A percentile compares a stretch with the other conserved stretches of the same genome.
These are phyloP conservation scores for Scylla paramamosain DNA, from an alignment of 1,140 invertebrate species.

Conservation along the genomic window DNA sequence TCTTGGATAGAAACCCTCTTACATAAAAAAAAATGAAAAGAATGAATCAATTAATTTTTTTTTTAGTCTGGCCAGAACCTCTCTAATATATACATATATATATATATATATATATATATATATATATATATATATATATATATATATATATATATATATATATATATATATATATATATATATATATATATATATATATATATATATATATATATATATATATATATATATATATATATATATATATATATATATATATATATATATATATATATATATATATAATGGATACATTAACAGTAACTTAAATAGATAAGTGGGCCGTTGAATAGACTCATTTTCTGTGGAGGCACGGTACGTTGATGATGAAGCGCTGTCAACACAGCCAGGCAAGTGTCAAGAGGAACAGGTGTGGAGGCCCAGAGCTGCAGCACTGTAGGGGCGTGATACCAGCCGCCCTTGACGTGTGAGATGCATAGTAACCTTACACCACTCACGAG, in stretches of 20 bases:
- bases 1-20: not conserved
- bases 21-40: not conserved
- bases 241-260: constrained; percentile 17
- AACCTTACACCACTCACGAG: too few relatives aligned
- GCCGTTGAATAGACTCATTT: too few relatives aligned
- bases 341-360: too few relatives aligned
- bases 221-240: not conserved
- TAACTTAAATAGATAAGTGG: not conserved
- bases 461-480: too few relatives aligned
- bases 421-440: too few relatives aligned
- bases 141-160: not conserved
- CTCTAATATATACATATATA: not conserved
- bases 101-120: not conserved
- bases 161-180: constrained; percentile 30
- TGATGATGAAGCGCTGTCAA: too few relatives aligned
- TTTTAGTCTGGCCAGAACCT: not conserved
- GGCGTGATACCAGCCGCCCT: too few relatives aligned
- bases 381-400: too few relatives aligned
- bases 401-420: too few relatives aligned
- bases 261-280: constrained; percentile 22
- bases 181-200: constrained; percentile 46
- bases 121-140: not conserved
- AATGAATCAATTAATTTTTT: not conserved
- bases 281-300: too few relatives aligned
- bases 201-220: constrained; percentile 47